Base-by-base conservation (phyloP, 1,140 invertebrate genomes). In the Drosophila bocki region DNA sequence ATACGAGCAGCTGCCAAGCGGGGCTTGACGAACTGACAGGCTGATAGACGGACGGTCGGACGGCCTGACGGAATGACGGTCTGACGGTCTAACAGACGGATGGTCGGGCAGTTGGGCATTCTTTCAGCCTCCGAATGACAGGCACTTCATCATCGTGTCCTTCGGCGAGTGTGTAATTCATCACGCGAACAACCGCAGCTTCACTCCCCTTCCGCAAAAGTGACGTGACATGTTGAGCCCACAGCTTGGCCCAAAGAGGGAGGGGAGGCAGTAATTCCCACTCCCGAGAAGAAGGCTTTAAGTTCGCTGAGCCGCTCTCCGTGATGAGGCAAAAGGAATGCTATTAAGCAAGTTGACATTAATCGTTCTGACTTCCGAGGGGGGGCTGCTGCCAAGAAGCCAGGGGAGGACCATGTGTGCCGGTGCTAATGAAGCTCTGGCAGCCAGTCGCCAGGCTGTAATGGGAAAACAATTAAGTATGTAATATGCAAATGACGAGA, bases 311-410 rank as follows among this genome's bases (percentile, higher is more conserved):
- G 60, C 72, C 60, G 65, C 79, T 72, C 76, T 59, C 59, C 61
- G 67, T 68, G 63, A 71, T 53, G 51, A 78, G 75, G 81, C 78
- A 79, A 69, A 78, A 78, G 85, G 78, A 90, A 88, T 85, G 85
- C 82, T 86, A 91, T 90, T 90, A 90, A 90, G 86, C 79, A 82
- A 90, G 78, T 90, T 90, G 85, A 90, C 85, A 90, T 90, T 90
- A 90, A 90, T 90, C 86, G 85, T 74, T 78, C 62, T 91, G 86
- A 91, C 85, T 91, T 90, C 48, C 39, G n/a, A 39, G 11, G 58
- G 11, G 11, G 7, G 33, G 33, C 0, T 9, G 50, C 29, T 17
- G 32, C 12, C 51, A 22, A 56, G 35, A 53, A 54, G 50, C 26
- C 41, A 39, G 22, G 22, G 22, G 9, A 22, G 19, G 19, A 37